These are phyloP conservation scores for Ischnura elegans DNA, from an alignment of 2,888 invertebrate species.

Conservation along the genomic window DNA sequence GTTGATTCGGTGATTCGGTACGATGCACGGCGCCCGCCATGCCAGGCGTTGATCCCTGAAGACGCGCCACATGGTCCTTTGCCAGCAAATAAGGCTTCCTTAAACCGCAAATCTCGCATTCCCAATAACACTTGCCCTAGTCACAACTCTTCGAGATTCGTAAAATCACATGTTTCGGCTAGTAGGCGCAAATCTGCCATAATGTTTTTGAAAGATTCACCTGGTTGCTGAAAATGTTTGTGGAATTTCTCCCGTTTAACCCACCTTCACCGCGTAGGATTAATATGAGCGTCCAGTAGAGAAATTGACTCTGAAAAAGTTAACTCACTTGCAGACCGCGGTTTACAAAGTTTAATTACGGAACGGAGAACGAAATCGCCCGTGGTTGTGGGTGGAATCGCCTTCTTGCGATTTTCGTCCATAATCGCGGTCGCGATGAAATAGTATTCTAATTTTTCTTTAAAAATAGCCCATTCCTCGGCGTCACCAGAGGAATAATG, in stretches of 20 bases:
- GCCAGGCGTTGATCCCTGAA: too few species aligned
- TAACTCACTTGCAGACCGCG: not conserved
- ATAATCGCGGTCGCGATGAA: too few species aligned
- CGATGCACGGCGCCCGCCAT: not conserved
- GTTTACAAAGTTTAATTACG: not conserved
- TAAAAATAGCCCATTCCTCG: too few species aligned
- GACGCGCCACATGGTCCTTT: not conserved
- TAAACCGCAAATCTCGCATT: not conserved
- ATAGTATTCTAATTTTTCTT: too few species aligned
- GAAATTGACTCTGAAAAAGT: not conserved
- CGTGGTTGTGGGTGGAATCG: too few species aligned
- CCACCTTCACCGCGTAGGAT: not conserved
- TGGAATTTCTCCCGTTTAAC: conserved; percentile 1
- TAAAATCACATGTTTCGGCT: not conserved
- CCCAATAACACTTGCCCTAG: not conserved
- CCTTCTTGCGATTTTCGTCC: too few species aligned
- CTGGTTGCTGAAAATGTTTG: conserved; percentile 4
- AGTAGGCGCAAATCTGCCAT: not conserved
- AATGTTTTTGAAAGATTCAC: not conserved
- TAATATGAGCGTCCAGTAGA: not conserved
- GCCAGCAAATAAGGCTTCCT: too few species aligned
- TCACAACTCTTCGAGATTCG: not conserved
- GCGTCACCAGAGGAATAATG: too few species aligned
- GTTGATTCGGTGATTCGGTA: not conserved
- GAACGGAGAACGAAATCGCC: not conserved